These are phyloP conservation scores for Acanthopagrus latus DNA, from an alignment of 2,797 vertebrate genomes.

Conservation along the genomic window DNA sequence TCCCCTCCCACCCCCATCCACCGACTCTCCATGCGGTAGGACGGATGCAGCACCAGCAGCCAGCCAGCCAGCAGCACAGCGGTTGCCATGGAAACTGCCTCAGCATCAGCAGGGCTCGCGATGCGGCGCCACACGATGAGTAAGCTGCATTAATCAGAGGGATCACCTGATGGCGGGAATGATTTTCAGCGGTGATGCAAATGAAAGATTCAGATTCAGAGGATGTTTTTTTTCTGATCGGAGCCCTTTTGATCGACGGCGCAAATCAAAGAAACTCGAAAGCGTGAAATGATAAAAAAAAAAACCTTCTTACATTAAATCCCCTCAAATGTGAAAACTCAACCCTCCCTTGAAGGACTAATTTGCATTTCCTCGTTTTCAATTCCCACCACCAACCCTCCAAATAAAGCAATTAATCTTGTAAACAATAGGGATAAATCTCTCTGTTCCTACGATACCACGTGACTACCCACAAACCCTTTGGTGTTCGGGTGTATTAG, in stretches of 20 bases:
- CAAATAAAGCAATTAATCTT: constrained; percentile 45
- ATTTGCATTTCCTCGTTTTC: constrained; percentile 13
- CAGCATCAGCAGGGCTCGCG: constrained; percentile 63
- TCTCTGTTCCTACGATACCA: constrained; percentile 14
- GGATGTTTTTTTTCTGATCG: neutral
- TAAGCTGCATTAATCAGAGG: constrained; percentile 64
- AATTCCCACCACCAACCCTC: constrained; percentile 16
- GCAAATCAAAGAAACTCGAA: neutral
- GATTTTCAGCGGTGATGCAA: constrained; percentile 2
- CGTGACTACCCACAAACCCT: constrained; percentile 48
- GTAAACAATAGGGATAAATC: constrained; percentile 48
- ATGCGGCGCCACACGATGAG: constrained; percentile 53
- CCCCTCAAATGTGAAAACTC: neutral
- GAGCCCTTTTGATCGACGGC: neutral
- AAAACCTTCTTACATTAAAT: neutral
- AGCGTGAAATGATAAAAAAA: neutral
- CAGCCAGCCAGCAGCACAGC: neutral
- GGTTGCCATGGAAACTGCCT: constrained; percentile 80
- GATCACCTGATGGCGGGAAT: constrained; percentile 31
- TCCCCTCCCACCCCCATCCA: constrained; percentile 38
- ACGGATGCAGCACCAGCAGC: constrained; percentile 59
- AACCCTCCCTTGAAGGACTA: neutral
- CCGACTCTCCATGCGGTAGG: constrained; percentile 54
- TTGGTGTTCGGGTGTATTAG: constrained; percentile 16
- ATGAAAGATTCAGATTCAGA: neutral